These are phyloP conservation scores for Astreopora myriophthalma DNA, from an alignment of 64 coral and sea anemone species.

Conservation along the genomic window DNA sequence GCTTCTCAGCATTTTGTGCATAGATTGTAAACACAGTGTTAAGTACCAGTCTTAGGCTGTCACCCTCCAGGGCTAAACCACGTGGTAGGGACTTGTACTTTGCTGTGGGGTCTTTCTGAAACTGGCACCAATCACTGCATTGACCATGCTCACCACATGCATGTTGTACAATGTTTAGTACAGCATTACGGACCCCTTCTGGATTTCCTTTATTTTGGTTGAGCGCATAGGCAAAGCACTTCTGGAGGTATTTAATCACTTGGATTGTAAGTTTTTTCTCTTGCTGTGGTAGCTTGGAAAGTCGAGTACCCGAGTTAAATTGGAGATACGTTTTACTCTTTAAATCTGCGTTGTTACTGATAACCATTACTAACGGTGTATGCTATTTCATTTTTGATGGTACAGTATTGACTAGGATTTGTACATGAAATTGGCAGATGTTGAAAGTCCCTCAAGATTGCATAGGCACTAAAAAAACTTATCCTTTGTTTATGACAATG, in stretches of 20 bases:
- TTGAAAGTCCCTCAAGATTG: slow-evolving; percentile 6
- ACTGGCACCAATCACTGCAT: slow-evolving; percentile 33
- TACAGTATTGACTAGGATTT: not conserved
- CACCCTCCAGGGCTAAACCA: not conserved
- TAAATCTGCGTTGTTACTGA: slow-evolving; percentile 5
- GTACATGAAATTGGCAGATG: slow-evolving; percentile 6
- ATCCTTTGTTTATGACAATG: slow-evolving; percentile 3
- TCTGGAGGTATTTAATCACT: slow-evolving; percentile 13
- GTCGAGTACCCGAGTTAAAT: not conserved
- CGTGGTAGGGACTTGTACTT: slow-evolving; percentile 9
- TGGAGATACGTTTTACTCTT: not conserved
- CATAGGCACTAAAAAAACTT: not conserved
- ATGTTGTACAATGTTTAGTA: slow-evolving; percentile 25
- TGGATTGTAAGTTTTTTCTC: not conserved
- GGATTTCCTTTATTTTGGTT: slow-evolving; percentile 32
- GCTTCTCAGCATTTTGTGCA: slow-evolving; percentile 28
- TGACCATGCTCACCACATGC: slow-evolving; percentile 18
- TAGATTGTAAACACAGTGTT: not conserved
- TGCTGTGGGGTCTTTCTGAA: not conserved
- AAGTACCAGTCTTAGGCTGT: not conserved
- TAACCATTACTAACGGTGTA: not conserved
- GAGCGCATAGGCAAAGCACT: slow-evolving; percentile 16
- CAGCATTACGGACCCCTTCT: not conserved
- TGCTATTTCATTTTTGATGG: slow-evolving; percentile 5
- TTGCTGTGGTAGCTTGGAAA: slow-evolving; percentile 19